Conservation (phyloP, 2,888 invertebrate species). For the Nymphalis polychloros region DNA sequence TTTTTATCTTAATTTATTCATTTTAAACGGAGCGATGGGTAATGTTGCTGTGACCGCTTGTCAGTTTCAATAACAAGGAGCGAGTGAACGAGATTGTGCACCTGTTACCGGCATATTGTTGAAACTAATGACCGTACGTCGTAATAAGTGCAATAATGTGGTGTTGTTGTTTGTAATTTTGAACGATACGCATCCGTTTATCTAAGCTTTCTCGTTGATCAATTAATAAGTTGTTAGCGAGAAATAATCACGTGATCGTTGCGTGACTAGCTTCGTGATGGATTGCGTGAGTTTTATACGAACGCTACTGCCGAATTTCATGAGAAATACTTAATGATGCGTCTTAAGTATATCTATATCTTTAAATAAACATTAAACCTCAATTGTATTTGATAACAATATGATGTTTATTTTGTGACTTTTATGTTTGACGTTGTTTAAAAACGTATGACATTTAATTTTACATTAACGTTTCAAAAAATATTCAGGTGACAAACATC, state of each 20-base stretch:
- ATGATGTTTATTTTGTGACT: not conserved
- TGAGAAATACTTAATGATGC: constrained; percentile 68
- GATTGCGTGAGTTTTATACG: constrained; percentile 73
- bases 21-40: constrained; percentile 65
- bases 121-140: constrained; percentile 29
- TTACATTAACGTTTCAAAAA: not conserved
- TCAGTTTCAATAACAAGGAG: constrained; percentile 73
- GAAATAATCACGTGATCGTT: constrained; percentile 66
- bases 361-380: constrained; percentile 1
- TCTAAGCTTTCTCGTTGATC: constrained; percentile 37
- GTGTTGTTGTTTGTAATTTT: constrained; percentile 13
- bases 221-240: constrained; percentile 64
- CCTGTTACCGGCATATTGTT: constrained; percentile 51
- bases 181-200: constrained; percentile 1
- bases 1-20: constrained; percentile 80
- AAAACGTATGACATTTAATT: not conserved
- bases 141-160: constrained; percentile 12
- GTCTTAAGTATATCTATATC: constrained; percentile 37
- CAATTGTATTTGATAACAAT: not conserved
- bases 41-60: constrained; percentile 78
- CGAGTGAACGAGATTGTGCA: constrained; percentile 59
- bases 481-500: too few relatives aligned
- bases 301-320: constrained; percentile 75
- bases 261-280: constrained; percentile 70
- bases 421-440: not conserved